A percentile compares a stretch with the other conserved stretches of the same genome.
Evolutionary conservation across 2,888 invertebrate species (phyloP).

Genomic region (Eupelmus urozonus): DNA sequence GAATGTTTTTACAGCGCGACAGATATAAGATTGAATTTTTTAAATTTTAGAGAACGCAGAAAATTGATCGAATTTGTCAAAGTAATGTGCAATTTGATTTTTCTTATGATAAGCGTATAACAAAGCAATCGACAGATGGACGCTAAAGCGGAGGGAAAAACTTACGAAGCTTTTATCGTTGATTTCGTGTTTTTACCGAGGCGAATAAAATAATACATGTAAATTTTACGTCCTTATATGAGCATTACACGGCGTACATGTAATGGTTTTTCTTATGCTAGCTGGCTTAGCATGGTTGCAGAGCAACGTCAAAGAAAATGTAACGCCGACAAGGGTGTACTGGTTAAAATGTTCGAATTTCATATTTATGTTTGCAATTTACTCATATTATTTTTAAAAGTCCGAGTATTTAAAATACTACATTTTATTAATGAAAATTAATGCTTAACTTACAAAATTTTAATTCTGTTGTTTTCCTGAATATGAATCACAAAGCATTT

Average conservation of each 20-base stretch:
- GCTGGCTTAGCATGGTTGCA: slow-evolving; percentile 67
- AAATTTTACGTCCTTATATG: slow-evolving; percentile 31
- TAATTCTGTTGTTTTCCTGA: too few relatives aligned
- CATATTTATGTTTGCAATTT: too few relatives aligned
- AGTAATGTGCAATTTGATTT: not conserved
- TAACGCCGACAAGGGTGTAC: not conserved
- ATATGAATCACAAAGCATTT: too few relatives aligned
- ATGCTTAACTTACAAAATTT: too few relatives aligned
- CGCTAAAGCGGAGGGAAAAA: not conserved
- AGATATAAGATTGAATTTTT: too few relatives aligned
- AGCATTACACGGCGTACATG: not conserved
- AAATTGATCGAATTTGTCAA: slow-evolving; percentile 11
- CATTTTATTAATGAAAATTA: too few relatives aligned
- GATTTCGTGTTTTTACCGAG: slow-evolving; percentile 33
- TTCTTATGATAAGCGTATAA: not conserved
- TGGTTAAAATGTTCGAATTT: slow-evolving; percentile 2
- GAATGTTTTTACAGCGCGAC: too few relatives aligned
- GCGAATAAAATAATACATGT: slow-evolving; percentile 11
- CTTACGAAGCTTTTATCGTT: slow-evolving; percentile 22
- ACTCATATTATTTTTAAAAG: too few relatives aligned
- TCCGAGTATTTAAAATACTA: too few relatives aligned
- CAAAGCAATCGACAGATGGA: too few relatives aligned
- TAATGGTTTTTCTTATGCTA: slow-evolving; percentile 64
- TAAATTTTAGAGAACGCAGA: too few relatives aligned
- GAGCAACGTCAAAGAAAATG: slow-evolving; percentile 57